phyloP scores from a whole-genome alignment of 2,113 vertebrate species.

The Peromyscus maniculatus region DNA sequence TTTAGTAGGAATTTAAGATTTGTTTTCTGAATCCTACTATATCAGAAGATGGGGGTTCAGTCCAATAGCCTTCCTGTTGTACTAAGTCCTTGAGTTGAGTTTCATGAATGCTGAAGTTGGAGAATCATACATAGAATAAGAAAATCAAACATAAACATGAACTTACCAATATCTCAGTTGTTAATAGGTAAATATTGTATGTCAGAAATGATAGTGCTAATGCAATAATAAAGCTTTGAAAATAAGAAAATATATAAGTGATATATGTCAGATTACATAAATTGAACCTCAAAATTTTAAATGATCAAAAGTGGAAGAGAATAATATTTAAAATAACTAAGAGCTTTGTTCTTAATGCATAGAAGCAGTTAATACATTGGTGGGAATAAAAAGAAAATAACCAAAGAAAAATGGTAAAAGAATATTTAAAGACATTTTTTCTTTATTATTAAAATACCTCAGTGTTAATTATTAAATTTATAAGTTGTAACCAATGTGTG shows the following conservation, averaged over 20 bases:
- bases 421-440: background rate
- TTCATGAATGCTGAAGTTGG: background rate
- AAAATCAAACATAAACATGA: slow-evolving; percentile 25
- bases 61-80: background rate
- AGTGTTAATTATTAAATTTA: background rate
- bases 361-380: background rate
- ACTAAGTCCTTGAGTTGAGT: background rate
- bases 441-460: background rate
- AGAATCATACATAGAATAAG: background rate
- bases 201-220: background rate
- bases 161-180: background rate
- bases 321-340: background rate
- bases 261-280: background rate
- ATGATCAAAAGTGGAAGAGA: background rate
- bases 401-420: background rate
- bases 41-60: background rate
- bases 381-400: background rate
- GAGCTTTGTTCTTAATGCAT: background rate
- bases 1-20: background rate
- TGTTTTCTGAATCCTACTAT: background rate
- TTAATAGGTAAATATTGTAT: background rate
- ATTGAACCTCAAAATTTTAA: background rate
- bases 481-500: background rate
- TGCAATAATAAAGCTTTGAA: background rate
- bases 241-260: background rate